Base-by-base conservation (phyloP, 2,888 invertebrate species). In the Campoplex capitator region DNA sequence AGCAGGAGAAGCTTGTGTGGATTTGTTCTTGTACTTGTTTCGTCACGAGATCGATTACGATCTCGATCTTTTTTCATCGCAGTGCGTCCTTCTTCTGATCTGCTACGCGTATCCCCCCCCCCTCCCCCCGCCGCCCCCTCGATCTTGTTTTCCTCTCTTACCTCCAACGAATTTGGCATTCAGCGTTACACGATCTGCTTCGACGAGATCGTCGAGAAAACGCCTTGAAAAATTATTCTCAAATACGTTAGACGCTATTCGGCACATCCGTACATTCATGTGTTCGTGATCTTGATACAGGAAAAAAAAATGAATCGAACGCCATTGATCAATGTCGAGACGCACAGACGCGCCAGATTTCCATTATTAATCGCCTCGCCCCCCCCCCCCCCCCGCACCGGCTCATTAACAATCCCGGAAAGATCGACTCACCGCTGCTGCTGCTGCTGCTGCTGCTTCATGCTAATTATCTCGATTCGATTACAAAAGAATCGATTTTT, bases 351-450 rank as follows among this genome's bases (percentile, higher is more conserved):
- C 74, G 35, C 78, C 42, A 35, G 77, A 78, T 83, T 87, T 81
- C 67, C 80, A 62, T 75, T 67, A 75, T 84, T 82, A 74, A 76
- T 70, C 18, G 58, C 56, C 65, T 70, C 32, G 62, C 54, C 28
- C 62, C 70, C 75, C 18, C 51, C 56, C 65, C 65, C 32, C 32
- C 54, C 28, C 62, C 70, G 70, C 45, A 51, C 51, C 48, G 65
- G 18, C 78, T 79, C 75, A 76, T 80, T 79, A 76, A 80, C 83
- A 73, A 76, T 75, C 80, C 75, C 71, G 79, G 76, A 83, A 86
- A 86, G 65, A 70, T 71, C 48, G 62, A 65, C 23, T 23, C 23
- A 0, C 23, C 23, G 23, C 23, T 0, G 23, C 23, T 23, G 23
- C 23, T 23, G 23, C 23, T 23, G 23, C 23, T 23, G 23, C 23